A percentile compares a stretch with the other conserved stretches of the same genome.
These are phyloP conservation scores for Cyphomyrus discorhynchus DNA, from an alignment of 2,113 vertebrate species.

Conservation along the genomic window DNA sequence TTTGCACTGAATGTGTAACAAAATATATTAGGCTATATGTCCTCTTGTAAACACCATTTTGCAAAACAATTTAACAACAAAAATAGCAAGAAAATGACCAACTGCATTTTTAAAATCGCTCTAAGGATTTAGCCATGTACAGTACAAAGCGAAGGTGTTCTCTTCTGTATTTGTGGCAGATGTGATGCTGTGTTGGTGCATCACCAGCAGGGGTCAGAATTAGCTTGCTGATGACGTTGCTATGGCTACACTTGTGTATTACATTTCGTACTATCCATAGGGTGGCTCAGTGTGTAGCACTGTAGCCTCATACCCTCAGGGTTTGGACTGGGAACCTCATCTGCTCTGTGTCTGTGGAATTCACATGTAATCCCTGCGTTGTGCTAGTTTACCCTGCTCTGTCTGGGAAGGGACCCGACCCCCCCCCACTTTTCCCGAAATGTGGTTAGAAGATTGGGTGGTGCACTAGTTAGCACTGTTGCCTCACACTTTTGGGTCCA, in stretches of 20 bases:
- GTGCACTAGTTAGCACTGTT: no score
- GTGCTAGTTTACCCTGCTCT: background rate
- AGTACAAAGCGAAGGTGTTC: background rate
- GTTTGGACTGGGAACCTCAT: background rate
- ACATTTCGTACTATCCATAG: background rate
- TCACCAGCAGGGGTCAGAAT: constrained; percentile 3
- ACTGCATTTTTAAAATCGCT: background rate
- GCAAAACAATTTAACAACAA: background rate
- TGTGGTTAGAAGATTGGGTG: no score
- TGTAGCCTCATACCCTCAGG: background rate
- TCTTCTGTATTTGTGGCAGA: background rate
- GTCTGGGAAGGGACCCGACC: background rate
- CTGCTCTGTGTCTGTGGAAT: background rate
- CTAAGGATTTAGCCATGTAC: background rate
- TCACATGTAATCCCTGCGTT: background rate
- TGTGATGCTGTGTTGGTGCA: background rate
- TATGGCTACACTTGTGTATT: background rate
- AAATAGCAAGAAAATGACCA: background rate
- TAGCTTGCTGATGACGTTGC: background rate
- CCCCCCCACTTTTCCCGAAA: no score
- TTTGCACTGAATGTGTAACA: background rate
- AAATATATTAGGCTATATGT: background rate
- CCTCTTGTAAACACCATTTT: background rate
- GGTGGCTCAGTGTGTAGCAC: background rate
- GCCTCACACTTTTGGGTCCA: no score